Evolutionary conservation across 2,888 invertebrate species (phyloP), one percentile per base, ranked within the genome.

Genomic region (Gymnocheta viridis): DNA sequence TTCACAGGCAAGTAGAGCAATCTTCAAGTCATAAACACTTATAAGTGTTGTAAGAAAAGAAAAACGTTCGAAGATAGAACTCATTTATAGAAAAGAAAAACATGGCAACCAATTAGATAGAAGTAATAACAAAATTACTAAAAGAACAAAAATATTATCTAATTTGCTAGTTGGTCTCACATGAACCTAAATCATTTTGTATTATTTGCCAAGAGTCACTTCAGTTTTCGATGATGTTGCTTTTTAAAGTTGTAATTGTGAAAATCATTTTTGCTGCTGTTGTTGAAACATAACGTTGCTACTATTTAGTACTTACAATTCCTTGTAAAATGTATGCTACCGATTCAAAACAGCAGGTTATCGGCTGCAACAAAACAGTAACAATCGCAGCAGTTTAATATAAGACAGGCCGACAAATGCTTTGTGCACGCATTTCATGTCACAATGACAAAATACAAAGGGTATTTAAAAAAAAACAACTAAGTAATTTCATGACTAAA

Each of bases 361-460:
- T 83, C 83, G 67, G 67, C 47, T 70, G 22, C 60, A 78, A 22
- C 41, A 66, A 69, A 24, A 12, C 32, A 29, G 2, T 32, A 70
- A 58, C 32, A 66, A 64, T 58, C 56, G 12, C 38, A 47, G 27
- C 24, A 14, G 29, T 51, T 41, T 29, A 12, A 60, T 44, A 70
- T 44, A n/a, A 64, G 12, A 67, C 49, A 64, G 12, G 58, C 49
- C 19, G 19, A 35, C 24, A 62, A 79, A 47, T n/a, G 60, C n/a
- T n/a, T n/a, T 22, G 32, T 24, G 74, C 76, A 81, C 80, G 83
- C 80, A 81, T 76, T 72, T 81, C 72, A 79, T 74, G 74, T 79
- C 51, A 12, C 64, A 77, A 72, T 72, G 77, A 82, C 64, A 77
- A 66, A 12, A 66, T 32, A 38, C 14, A 77, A 7, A 41, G 12